Base-by-base conservation (phyloP, 2,888 invertebrate genomes). In the Chloromyia formosa region DNA sequence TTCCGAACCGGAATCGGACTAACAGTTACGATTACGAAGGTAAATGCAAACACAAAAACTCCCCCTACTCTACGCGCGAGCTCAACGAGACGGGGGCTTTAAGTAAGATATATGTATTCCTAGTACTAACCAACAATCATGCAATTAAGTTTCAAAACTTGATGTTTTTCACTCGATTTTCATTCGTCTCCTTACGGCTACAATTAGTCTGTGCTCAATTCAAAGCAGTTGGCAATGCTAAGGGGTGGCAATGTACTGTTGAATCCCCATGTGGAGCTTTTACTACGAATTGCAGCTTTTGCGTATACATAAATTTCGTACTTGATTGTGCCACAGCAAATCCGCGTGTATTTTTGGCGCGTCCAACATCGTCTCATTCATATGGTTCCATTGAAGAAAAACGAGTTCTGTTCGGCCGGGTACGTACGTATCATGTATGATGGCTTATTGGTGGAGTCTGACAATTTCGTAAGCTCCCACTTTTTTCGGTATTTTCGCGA, bases 391-490 rank as follows among this genome's bases (percentile, higher is more conserved):
- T 42, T 64, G 40, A 45, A 14, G 12, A 45, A 64, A 64, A 42
- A n/a, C n/a, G 12, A 9, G 27, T 61, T 61, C 4, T 20, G n/a
- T n/a, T n/a, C 2, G 18, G 58, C 22, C 22, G 22, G 58, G 7
- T 27, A 7, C 35, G 61, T 42, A 9, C 7, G 42, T n/a, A n/a
- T n/a, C n/a, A 42, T 12, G 42, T 5, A 5, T 9, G 42, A 42
- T 42, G 42, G 42, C 5, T 42, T 5, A 12, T 5, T 42, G 42
- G 42, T 42, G 42, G 42, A 42, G 42, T 42, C 42, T 42, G 45
- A 42, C 64, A 35, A 42, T 64, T 64, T 64, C 45, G 64, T 45
- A 66, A 66, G 66, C 66, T 66, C 49, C 66, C 66, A 66, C 66
- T 49, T 66, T 40, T 12, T 35, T 66, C 7, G 3, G 14, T 20